Conservation (phyloP, 2,113 vertebrate genomes). For the Microtus pennsylvanicus region DNA sequence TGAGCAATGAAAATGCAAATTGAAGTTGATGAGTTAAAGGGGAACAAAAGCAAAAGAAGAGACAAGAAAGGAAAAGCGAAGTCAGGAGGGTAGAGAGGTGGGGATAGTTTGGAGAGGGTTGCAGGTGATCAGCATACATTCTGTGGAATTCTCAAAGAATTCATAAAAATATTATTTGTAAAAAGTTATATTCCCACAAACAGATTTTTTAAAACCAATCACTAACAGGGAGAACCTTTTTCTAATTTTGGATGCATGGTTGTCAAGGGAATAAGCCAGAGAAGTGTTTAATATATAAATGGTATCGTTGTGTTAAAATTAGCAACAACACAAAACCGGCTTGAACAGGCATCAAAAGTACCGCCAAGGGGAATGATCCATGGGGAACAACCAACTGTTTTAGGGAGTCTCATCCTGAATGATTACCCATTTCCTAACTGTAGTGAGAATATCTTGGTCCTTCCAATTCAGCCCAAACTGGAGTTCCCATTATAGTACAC, state of each 20-base stretch:
- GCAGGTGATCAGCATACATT: not conserved
- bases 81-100: too few species aligned
- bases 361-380: not conserved
- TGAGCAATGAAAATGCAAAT: not conserved
- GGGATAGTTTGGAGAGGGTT: not conserved
- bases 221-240: slow-evolving; percentile 14
- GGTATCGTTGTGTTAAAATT: slow-evolving; percentile 69
- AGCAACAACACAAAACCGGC: slow-evolving; percentile 30
- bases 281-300: slow-evolving; percentile 67
- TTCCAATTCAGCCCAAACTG: not conserved
- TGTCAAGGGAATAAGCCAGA: slow-evolving; percentile 56
- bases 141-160: not conserved
- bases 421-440: not conserved
- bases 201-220: slow-evolving; percentile 46
- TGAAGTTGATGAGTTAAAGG: not conserved
- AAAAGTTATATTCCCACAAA: slow-evolving; percentile 43
- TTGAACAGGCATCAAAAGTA: slow-evolving; percentile 38
- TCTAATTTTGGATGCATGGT: slow-evolving; percentile 58
- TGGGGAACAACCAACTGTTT: slow-evolving; percentile 20
- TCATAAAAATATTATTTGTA: not conserved
- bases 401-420: slow-evolving; percentile 25
- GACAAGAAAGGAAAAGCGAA: too few species aligned
- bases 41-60: not conserved
- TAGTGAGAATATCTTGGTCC: not conserved
- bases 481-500: slow-evolving; percentile 27